phyloP scores from a whole-genome alignment of 1,140 invertebrate species.

The Zaprionus camerounensis region DNA sequence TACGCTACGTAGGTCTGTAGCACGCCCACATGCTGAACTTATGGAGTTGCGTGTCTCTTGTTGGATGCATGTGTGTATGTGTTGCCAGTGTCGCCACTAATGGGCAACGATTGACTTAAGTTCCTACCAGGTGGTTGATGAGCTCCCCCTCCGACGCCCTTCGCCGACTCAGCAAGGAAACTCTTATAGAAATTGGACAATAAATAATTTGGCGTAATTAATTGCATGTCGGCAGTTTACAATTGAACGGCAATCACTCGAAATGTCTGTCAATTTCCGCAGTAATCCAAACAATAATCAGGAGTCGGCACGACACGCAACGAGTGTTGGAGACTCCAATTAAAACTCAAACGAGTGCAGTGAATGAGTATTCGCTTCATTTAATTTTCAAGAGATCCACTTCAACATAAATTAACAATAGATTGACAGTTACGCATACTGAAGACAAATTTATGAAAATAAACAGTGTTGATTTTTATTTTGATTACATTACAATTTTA shows the following conservation, averaged over 20 bases:
- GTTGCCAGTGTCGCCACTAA: conserved; percentile 64
- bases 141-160: background rate
- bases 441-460: conserved; percentile 7
- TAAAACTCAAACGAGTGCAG: conserved; percentile 45
- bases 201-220: conserved; percentile 76
- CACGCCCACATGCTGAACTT: conserved; percentile 46
- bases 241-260: conserved; percentile 53
- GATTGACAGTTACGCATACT: conserved; percentile 6
- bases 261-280: conserved; percentile 46
- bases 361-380: conserved; percentile 35
- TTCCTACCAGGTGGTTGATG: conserved; percentile 46
- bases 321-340: conserved; percentile 36
- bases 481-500: background rate
- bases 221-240: conserved; percentile 64
- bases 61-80: background rate
- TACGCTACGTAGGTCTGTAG: conserved; percentile 58
- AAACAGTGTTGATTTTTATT: background rate
- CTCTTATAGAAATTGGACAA: conserved; percentile 73
- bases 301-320: background rate
- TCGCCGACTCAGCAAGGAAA: conserved; percentile 30
- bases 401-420: conserved; percentile 26
- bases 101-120: conserved; percentile 74
- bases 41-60: conserved; percentile 52
- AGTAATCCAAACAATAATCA: conserved; percentile 49
- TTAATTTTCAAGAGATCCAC: conserved; percentile 40